Base-by-base conservation (phyloP, 2,797 vertebrate genomes). In the Antrozous pallidus region DNA sequence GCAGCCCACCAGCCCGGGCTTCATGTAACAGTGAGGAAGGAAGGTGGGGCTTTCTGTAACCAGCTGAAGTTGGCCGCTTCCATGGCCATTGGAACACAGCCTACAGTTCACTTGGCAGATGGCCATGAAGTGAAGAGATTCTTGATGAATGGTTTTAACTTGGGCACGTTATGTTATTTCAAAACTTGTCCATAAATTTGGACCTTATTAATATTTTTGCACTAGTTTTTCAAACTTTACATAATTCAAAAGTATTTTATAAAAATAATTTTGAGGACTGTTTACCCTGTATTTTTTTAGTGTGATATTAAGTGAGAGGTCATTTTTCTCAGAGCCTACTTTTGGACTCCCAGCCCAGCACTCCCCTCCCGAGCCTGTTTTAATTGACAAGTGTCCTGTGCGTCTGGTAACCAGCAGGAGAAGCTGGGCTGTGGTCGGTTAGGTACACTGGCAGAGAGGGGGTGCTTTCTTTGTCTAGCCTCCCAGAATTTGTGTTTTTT, bases 101-200 rank as follows among this genome's bases (percentile, higher is more conserved):
- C 58, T 47, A 38, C 2, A 42, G 67, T 65, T 92, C 45, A 54
- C 26, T 83, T 92, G 42, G 33, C 54, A 82, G 42, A 78, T 24
- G 18, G 28, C 67, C 83, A 3, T 78, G 74, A 82, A 79, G 63
- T 78, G 61, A 38, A 92, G 65, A 69, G 73, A 77, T 58, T 89
- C 47, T 77, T 84, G n/a, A 92, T 93, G 74, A 33, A 51, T 91
- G 38, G 33, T 69, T 96, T 91, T 88, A 83, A 74, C 77, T 73
- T 49, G 38, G 49, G 6, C 14, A 58, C 89, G 7, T 89, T 95
- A 40, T 2, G n/a, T 95, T 69, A 69, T 81, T 92, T 95, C 45
- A 94, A 81, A 84, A 67, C 67, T 86, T 95, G 10, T 5, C 38
- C 22, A 31, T 84, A 69, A 67, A 67, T 80, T 85, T 95, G 61